phyloP scores from a whole-genome alignment of 1,140 invertebrate genomes.

The Acromyrmex echinatior region DNA sequence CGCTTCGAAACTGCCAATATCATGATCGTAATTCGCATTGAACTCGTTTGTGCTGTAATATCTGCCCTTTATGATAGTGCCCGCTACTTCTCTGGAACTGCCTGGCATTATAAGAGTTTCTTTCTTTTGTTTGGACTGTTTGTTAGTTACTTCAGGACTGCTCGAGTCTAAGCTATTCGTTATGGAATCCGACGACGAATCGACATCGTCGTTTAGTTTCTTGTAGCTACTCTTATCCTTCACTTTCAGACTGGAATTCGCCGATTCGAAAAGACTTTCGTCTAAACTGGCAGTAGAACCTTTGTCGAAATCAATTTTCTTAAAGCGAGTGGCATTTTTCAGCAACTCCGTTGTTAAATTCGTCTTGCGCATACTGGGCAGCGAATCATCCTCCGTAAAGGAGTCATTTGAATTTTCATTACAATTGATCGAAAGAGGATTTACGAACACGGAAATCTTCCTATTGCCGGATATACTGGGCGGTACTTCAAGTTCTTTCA shows the following conservation, averaged over 20 bases:
- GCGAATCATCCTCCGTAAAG: conserved; percentile 79
- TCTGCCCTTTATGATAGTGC: conserved; percentile 83
- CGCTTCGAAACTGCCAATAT: conserved; percentile 81
- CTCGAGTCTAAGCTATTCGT: conserved; percentile 84
- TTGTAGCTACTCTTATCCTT: conserved; percentile 78
- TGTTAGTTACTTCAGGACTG: conserved; percentile 80
- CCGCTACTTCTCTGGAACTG: conserved; percentile 82
- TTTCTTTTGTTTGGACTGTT: conserved; percentile 76
- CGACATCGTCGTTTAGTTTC: conserved; percentile 81
- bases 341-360: conserved; percentile 79
- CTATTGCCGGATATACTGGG: conserved; percentile 85
- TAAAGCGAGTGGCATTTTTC: conserved; percentile 84
- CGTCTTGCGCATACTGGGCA: conserved; percentile 71
- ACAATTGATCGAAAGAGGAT: conserved; percentile 86
- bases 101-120: conserved; percentile 78
- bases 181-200: conserved; percentile 83
- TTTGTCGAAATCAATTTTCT: conserved; percentile 81
- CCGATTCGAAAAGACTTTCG: conserved; percentile 83
- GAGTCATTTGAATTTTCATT: conserved; percentile 83
- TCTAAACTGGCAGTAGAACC: conserved; percentile 82
- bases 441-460: conserved; percentile 88
- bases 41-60: conserved; percentile 85
- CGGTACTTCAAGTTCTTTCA: conserved; percentile 87
- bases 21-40: conserved; percentile 80
- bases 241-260: conserved; percentile 73